These are phyloP conservation scores for Hanleya hanleyi DNA, from an alignment of 2,888 invertebrate genomes.

Conservation along the genomic window DNA sequence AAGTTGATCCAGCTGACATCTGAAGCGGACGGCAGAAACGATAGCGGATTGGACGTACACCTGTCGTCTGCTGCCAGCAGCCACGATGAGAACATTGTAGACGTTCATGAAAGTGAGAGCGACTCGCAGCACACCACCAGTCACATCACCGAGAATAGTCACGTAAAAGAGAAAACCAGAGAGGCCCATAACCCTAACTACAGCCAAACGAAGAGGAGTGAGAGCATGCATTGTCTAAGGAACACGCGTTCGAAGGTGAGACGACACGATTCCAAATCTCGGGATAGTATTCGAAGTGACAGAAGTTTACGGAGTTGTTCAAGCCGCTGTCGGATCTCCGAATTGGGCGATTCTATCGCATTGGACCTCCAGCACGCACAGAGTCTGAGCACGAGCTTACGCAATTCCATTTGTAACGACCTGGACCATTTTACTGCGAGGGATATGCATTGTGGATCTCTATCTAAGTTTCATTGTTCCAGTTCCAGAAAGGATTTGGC, in stretches of 20 bases:
- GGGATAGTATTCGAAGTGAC: background rate
- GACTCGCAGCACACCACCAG: conserved; percentile 14
- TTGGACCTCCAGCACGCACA: conserved; percentile 44
- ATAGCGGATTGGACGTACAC: conserved; percentile 48
- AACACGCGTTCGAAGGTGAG: background rate
- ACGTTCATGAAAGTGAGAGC: background rate
- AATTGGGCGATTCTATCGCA: conserved; percentile 35
- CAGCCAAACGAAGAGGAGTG: background rate
- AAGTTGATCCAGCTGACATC: conserved; percentile 44
- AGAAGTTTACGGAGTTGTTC: background rate
- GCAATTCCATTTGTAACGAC: conserved; percentile 42
- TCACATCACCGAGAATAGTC: conserved; percentile 8
- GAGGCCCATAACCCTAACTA: background rate
- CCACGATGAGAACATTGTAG: conserved; percentile 25
- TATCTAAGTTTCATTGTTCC: background rate
- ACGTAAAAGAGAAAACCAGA: background rate
- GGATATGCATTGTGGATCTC: background rate
- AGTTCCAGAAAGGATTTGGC: conserved; percentile 47
- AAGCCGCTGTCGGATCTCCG: background rate
- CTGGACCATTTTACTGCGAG: conserved; percentile 16
- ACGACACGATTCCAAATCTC: background rate
- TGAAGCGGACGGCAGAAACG: conserved; percentile 39
- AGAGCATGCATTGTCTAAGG: background rate
- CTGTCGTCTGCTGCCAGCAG: conserved; percentile 33
- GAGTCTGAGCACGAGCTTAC: conserved; percentile 40